Base-by-base conservation (phyloP, 2,113 vertebrate species). In the Pycnonotus jocosus region DNA sequence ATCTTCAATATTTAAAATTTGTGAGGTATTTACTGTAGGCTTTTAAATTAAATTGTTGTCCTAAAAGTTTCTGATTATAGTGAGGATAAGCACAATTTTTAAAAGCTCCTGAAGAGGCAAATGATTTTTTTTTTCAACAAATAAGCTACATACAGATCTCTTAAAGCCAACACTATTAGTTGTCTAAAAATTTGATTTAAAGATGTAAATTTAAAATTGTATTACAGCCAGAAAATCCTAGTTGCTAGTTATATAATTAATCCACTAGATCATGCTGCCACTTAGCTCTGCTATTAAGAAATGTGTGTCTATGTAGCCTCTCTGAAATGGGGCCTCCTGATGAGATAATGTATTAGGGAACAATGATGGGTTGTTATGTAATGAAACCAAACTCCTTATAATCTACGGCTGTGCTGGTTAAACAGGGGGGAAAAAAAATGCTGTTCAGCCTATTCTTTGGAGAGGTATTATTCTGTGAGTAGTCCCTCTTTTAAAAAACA, bases 321-420 rank as follows among this genome's bases (percentile, higher is more conserved):
- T 86, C 47, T 65, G 92, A 74, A 94, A 88, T 30, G 20, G 65
- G 88, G 31, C 95, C 91, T 88, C 96, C 95, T 88, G 90, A 93
- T 68, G 94, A 87, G 92, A 92, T 93, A 97, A 93, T 95, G 69
- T 84, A 64, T 88, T 79, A 84, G 48, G 57, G 86, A 95, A 91
- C 86, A 87, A 85, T 69, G 89, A 64, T 2, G 40, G 48, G 72
- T 42, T 81, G 80, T 89, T 92, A 81, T 31, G 71, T 60, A 96
- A 86, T 48, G 77, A 95, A 96, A 94, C 72, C 86, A 96, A 95
- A 68, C 91, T 91, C 91, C 44, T 68, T 51, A 51, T 74, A 78
- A 93, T 86, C 95, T 84, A 56, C 0, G 15, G 27, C 53, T 93
- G 40, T 64, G 83, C 88, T 91, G 92, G 88, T 95, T 97, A 96